These are phyloP conservation scores for Amphipoea oculea DNA, from an alignment of 2,888 invertebrate species.

Conservation along the genomic window DNA sequence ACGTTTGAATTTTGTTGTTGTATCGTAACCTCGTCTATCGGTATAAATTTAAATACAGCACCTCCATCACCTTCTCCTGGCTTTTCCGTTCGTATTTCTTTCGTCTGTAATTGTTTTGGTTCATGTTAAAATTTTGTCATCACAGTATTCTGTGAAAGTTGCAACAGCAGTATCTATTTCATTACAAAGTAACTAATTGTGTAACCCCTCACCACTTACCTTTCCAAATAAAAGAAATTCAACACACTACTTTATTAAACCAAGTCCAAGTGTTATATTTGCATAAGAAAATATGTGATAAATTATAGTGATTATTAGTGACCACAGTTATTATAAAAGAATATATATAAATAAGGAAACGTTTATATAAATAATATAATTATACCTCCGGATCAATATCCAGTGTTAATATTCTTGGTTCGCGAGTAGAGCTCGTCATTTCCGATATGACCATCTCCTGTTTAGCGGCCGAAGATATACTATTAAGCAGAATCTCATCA, in stretches of 20 bases:
- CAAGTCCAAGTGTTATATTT: slow-evolving; percentile 64
- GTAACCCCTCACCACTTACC: slow-evolving; percentile 84
- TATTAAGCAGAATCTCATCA: slow-evolving; percentile 91
- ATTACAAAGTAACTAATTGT: slow-evolving; percentile 42
- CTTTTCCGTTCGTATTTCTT: slow-evolving; percentile 89
- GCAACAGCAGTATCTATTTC: slow-evolving; percentile 29
- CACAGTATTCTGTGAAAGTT: slow-evolving; percentile 21
- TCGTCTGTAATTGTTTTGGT: slow-evolving; percentile 85
- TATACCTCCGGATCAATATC: slow-evolving; percentile 92
- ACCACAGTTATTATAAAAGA: slow-evolving; percentile 62
- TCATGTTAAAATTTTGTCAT: slow-evolving; percentile 60
- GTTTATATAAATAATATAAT: slow-evolving; percentile 79
- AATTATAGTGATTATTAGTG: slow-evolving; percentile 59
- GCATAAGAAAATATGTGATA: slow-evolving; percentile 64
- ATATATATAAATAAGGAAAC: slow-evolving; percentile 72
- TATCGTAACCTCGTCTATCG: slow-evolving; percentile 85
- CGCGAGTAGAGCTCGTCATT: slow-evolving; percentile 88
- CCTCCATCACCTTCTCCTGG: slow-evolving; percentile 83
- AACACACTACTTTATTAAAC: slow-evolving; percentile 62
- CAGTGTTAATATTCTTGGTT: slow-evolving; percentile 91
- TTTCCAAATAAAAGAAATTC: slow-evolving; percentile 57
- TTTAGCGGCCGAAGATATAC: slow-evolving; percentile 91
- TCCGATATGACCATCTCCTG: slow-evolving; percentile 90
- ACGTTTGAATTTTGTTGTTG: slow-evolving; percentile 85
- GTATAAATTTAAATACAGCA: slow-evolving; percentile 87